phyloP scores from a whole-genome alignment of 2,113 vertebrate genomes.

The Nyctibius bracteatus region DNA sequence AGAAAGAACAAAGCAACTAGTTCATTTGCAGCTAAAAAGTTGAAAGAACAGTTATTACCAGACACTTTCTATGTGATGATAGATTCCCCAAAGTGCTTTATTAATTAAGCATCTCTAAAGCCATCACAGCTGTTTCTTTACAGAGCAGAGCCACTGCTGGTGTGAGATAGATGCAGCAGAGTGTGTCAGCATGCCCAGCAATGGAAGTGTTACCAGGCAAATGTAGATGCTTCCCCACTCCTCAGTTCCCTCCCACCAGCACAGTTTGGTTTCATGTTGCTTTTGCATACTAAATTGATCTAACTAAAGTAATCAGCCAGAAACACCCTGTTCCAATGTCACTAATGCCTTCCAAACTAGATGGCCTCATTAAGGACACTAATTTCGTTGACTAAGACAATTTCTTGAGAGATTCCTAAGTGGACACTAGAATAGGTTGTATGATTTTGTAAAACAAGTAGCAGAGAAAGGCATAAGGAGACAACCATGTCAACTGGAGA shows the following conservation, averaged over 20 bases:
- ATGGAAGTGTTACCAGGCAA: background rate
- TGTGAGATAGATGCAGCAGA: background rate
- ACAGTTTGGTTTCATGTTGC: background rate
- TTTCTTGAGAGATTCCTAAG: background rate
- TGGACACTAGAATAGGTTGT: background rate
- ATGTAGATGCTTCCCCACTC: background rate
- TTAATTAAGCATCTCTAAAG: background rate
- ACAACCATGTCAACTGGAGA: background rate
- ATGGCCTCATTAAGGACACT: background rate
- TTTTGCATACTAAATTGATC: background rate
- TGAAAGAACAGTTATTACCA: background rate
- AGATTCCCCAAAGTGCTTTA: background rate
- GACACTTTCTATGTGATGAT: background rate
- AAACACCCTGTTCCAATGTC: background rate
- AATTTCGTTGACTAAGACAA: background rate
- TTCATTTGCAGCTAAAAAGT: background rate
- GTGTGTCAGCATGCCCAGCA: background rate
- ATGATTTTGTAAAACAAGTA: background rate
- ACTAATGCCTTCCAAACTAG: background rate
- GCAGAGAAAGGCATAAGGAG: background rate
- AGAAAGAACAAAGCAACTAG: background rate
- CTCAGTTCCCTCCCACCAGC: background rate
- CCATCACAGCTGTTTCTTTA: background rate
- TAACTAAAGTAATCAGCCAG: constrained; percentile 1
- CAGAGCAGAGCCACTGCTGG: background rate